Evolutionary conservation across 2,797 vertebrate species (phyloP).

Genomic region (Onychomys leucogaster): DNA sequence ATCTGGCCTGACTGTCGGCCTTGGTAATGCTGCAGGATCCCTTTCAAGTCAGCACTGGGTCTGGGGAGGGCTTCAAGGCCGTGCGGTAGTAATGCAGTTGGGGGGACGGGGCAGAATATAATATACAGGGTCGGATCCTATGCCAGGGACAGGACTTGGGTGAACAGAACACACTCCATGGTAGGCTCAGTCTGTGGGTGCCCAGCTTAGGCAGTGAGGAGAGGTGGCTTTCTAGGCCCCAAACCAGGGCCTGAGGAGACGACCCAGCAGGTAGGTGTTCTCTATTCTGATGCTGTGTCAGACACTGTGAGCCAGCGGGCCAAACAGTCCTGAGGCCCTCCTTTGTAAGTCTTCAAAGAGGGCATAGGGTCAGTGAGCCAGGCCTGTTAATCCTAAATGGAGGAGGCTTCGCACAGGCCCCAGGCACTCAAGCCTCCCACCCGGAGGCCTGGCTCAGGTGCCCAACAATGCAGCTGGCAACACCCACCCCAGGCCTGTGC

Average conservation of each 20-base stretch:
- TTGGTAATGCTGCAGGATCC: not conserved
- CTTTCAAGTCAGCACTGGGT: not conserved
- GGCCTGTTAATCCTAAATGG: not conserved
- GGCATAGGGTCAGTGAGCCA: not conserved
- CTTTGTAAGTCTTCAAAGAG: not conserved
- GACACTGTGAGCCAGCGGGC: not conserved
- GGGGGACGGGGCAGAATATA: not conserved
- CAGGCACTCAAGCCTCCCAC: not conserved
- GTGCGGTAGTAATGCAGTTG: not conserved
- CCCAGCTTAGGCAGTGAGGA: not conserved
- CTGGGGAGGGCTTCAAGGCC: not conserved
- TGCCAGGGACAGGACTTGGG: not conserved
- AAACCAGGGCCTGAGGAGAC: not conserved
- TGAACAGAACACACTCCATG: not conserved
- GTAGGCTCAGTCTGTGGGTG: not conserved
- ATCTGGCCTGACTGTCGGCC: not conserved
- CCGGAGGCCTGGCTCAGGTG: not conserved
- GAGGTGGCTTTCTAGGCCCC: not conserved
- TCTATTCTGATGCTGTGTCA: not conserved
- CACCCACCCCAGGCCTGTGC: slow-evolving; percentile 36
- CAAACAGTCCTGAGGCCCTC: not conserved
- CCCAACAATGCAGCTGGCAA: not conserved
- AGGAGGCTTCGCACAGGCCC: not conserved
- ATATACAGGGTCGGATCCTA: not conserved
- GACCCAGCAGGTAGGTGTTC: not conserved